Base-by-base conservation (phyloP, 2,113 vertebrate genomes). In the Hirundichthys speculiger region DNA sequence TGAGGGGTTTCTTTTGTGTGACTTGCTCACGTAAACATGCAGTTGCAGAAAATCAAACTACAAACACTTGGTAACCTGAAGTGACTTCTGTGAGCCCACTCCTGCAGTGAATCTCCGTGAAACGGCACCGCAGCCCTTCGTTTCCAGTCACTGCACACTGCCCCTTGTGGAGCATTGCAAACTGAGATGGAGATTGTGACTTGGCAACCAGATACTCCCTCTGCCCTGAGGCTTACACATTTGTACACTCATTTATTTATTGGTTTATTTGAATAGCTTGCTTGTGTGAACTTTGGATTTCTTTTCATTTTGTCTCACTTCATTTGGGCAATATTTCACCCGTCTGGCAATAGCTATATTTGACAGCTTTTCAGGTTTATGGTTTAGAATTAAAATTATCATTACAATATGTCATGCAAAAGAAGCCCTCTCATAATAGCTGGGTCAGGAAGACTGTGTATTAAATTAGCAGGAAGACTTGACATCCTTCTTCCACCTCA, bases 401-500 rank as follows among this genome's bases (percentile, higher is more conserved):
- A 52, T 77, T 67, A 64, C 76, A 79, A 80, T 71, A 75, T 59
- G 64, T 68, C 70, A 69, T 53, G 64, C 73, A 71, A 64, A 73
- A 73, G 66, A 80, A 67, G 81, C 62, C 34, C 21, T 65, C 64
- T 56, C 53, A 49, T 75, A 75, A 83, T 60, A 75, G 66, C 65
- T 13, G 40, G 79, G 75, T 83, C 65, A 67, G 57, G 72, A 85
- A 75, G 73, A 79, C 69, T 50, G 64, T 19, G 62, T 61, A 69
- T 85, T 82, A 84, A 67, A 83, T 81, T 82, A 79, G 79, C 86
- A 71, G 78, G 73, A 86, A 85, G 82, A 79, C 69, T 70, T 77
- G 84, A 90, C 86, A 86, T 88, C 76, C 69, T 71, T 88, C 59
- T 79, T 90, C 79, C 63, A 78, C 64, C 86, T 90, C 75, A 20